Evolutionary conservation across 2,888 invertebrate genomes (phyloP).

Genomic region (Drosophila mercatorum): DNA sequence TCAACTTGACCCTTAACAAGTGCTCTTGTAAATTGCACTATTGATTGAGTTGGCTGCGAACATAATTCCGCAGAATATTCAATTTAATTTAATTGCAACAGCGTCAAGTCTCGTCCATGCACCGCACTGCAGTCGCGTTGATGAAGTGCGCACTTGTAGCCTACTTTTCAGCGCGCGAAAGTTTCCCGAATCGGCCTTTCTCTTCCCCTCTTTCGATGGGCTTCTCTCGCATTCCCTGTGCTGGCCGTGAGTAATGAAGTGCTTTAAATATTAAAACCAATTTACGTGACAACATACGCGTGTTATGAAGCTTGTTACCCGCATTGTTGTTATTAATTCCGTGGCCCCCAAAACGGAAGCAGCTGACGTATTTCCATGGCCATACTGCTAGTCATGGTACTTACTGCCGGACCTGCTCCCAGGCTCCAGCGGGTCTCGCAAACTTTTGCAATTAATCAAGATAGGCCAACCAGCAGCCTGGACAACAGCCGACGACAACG

Average conservation of each 20-base stretch:
- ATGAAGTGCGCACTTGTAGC: constrained; percentile 42
- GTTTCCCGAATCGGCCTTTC: neutral
- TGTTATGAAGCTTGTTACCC: constrained; percentile 75
- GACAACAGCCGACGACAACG: constrained; percentile 49
- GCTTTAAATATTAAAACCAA: constrained; percentile 78
- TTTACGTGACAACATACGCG: constrained; percentile 77
- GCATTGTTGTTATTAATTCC: constrained; percentile 55
- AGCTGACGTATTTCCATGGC: constrained; percentile 75
- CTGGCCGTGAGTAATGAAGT: constrained; percentile 67
- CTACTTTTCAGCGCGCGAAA: constrained; percentile 38
- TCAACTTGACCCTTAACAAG: neutral
- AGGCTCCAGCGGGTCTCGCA: constrained; percentile 53
- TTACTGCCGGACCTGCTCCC: constrained; percentile 35
- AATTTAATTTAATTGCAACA: constrained; percentile 50
- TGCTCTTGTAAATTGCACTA: neutral
- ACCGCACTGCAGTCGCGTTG: constrained; percentile 19
- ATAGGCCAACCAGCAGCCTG: constrained; percentile 57
- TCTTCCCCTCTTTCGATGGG: neutral
- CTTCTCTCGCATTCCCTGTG: neutral
- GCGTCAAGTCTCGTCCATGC: neutral
- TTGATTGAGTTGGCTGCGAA: neutral
- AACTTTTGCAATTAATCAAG: constrained; percentile 79
- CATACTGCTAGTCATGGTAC: constrained; percentile 16
- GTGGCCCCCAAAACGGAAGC: constrained; percentile 45
- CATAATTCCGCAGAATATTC: neutral